Evolutionary conservation across 2,888 invertebrate genomes (phyloP).

Genomic region (Himalopsyche japonica): DNA sequence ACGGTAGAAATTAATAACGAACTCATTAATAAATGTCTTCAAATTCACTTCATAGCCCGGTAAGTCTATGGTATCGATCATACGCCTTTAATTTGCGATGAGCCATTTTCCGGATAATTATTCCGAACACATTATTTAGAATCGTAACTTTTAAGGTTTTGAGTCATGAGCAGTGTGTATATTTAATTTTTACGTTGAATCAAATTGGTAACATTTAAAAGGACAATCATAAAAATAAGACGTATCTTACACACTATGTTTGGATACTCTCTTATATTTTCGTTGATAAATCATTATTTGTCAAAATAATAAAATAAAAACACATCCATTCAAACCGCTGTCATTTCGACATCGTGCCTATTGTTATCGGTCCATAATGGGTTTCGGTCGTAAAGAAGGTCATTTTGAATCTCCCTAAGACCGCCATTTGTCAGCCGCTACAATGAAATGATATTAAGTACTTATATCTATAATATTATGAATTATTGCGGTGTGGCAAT

Average conservation of each 20-base stretch:
- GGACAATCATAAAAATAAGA: background rate
- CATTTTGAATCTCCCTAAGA: background rate
- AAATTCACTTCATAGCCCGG: no score
- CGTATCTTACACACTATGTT: background rate
- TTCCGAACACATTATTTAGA: background rate
- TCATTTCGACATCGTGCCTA: background rate
- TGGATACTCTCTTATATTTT: background rate
- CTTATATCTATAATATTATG: background rate
- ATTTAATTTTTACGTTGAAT: background rate
- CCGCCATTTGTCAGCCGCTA: background rate
- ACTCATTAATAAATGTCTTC: no score
- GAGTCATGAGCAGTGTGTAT: background rate
- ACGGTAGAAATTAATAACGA: no score
- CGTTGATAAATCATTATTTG: background rate
- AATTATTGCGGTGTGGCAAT: background rate
- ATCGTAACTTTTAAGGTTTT: background rate
- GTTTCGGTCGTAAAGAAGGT: background rate
- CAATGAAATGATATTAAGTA: background rate
- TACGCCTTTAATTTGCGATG: no score
- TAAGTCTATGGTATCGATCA: no score
- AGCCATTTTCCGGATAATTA: background rate
- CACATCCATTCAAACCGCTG: background rate
- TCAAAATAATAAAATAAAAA: background rate
- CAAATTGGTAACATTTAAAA: no score
- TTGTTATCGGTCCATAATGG: background rate